Percentiles rank a stretch among this genome's conserved stretches.
phyloP scores from a whole-genome alignment of 2,113 vertebrate genomes.

The Podilymbus podiceps region DNA sequence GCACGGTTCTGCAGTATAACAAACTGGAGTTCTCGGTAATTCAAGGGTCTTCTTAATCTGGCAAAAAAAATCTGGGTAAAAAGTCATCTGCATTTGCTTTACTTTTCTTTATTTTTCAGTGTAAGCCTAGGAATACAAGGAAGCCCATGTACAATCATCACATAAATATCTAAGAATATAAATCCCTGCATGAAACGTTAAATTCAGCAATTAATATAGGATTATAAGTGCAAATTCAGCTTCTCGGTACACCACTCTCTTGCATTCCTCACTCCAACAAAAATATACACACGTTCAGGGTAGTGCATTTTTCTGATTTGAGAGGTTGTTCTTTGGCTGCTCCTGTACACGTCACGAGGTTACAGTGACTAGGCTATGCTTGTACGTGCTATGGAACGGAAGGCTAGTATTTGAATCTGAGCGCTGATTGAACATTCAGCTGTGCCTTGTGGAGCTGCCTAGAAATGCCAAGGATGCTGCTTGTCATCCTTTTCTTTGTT shows the following conservation, averaged over 20 bases:
- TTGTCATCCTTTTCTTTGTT: constrained; percentile 35
- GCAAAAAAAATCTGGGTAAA: too few relatives aligned
- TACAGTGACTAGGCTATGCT: background rate
- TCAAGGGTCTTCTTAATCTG: background rate
- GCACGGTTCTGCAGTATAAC: background rate
- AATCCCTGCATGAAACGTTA: background rate
- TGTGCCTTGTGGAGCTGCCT: constrained; percentile 27
- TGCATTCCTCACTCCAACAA: background rate
- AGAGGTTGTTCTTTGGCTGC: background rate
- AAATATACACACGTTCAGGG: background rate
- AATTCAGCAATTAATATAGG: background rate
- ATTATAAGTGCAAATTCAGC: background rate
- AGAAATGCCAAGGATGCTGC: constrained; percentile 15
- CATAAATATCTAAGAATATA: background rate
- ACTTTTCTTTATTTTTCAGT: background rate
- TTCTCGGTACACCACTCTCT: background rate
- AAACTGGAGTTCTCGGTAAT: constrained; percentile 14
- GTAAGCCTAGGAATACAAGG: background rate
- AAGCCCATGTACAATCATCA: background rate
- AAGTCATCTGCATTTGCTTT: background rate
- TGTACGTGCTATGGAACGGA: background rate
- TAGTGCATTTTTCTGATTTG: background rate
- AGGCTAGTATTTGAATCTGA: background rate
- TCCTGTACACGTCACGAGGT: background rate
- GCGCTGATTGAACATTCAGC: constrained; percentile 13